Evolutionary conservation across 2,113 vertebrate genomes (phyloP), one percentile per base, ranked within the genome.

Genomic region (Oncorhynchus mykiss): DNA sequence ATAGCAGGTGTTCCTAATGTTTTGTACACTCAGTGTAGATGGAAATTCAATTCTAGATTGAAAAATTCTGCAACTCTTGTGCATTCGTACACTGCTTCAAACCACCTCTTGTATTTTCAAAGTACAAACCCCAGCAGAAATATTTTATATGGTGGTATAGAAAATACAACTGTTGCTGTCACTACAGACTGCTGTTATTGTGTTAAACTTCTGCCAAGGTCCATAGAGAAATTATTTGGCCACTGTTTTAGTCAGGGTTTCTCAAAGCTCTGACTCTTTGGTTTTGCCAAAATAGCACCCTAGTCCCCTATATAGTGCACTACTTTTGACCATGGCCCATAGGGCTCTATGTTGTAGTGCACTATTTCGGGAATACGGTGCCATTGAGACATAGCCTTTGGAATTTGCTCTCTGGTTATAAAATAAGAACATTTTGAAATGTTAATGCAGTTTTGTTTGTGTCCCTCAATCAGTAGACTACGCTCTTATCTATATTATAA

Each of bases 111-210:
- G 51, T 68, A 72, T 79, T 73, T 54, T 77, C 16, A 73, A 86
- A 84, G 49, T 67, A 71, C 76, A 73, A 80, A 77, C 70, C 79
- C 65, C 66, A 57, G 70, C 80, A 85, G 85, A 85, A 83, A 80
- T 82, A 77, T 87, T 85, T 1, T 84, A 71, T 80, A 57, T 79
- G 80, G 64, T 77, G 72, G 67, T 57, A 64, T 57, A 79, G 81
- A 80, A 80, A 85, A 82, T 82, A 84, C 70, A 78, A n/a, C 67
- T 65, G 72, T 83, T 83, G 79, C 84, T 83, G 80, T 84, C 84
- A 82, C 78, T 57, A 64, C 45, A 78, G 77, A 82, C 82, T 87
- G 78, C 87, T 87, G 87, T 76, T 85, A 59, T 81, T 82, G 74
- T 77, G 60, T 67, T 60, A 0, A 72, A 75, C 69, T 48, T 51